Conservation (phyloP, 2,888 invertebrate species). For the Trichogramma evanescens region DNA sequence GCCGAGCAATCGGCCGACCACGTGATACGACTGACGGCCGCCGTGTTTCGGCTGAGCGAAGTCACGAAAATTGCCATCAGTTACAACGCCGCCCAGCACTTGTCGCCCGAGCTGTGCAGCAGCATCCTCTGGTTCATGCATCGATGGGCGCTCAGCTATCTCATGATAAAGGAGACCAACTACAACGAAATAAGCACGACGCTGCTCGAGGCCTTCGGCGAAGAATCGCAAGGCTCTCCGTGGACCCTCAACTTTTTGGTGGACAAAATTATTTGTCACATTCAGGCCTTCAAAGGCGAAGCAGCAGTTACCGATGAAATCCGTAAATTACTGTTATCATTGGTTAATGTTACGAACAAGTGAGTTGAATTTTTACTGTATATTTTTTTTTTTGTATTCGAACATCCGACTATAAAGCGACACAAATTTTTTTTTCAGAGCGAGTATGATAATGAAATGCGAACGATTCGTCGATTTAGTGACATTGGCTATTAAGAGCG, state of each 20-base stretch:
- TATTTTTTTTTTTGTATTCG: slow-evolving; percentile 7
- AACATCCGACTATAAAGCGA: slow-evolving; percentile 48
- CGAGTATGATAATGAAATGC: slow-evolving; percentile 51
- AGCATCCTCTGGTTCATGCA: slow-evolving; percentile 74
- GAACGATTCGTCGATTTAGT: slow-evolving; percentile 54
- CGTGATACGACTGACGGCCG: slow-evolving; percentile 58
- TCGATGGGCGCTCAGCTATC: slow-evolving; percentile 68
- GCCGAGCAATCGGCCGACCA: slow-evolving; percentile 38
- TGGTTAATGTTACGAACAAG: slow-evolving; percentile 46
- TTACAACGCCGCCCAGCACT: slow-evolving; percentile 58
- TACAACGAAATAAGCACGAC: slow-evolving; percentile 55
- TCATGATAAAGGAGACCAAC: slow-evolving; percentile 51
- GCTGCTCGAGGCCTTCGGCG: slow-evolving; percentile 58
- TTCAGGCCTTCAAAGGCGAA: slow-evolving; percentile 58
- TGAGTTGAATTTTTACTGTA: neutral
- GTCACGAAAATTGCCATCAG: slow-evolving; percentile 68
- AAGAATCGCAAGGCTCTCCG: slow-evolving; percentile 58
- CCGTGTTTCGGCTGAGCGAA: slow-evolving; percentile 66
- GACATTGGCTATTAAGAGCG: slow-evolving; percentile 50
- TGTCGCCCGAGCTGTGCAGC: slow-evolving; percentile 74
- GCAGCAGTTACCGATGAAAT: slow-evolving; percentile 57
- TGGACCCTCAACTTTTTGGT: slow-evolving; percentile 61
- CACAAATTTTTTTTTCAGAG: slow-evolving; percentile 53
- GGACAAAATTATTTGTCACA: slow-evolving; percentile 58
- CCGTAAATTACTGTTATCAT: slow-evolving; percentile 54